Conservation (phyloP, 2,888 invertebrate species). For the Atherix ibis region DNA sequence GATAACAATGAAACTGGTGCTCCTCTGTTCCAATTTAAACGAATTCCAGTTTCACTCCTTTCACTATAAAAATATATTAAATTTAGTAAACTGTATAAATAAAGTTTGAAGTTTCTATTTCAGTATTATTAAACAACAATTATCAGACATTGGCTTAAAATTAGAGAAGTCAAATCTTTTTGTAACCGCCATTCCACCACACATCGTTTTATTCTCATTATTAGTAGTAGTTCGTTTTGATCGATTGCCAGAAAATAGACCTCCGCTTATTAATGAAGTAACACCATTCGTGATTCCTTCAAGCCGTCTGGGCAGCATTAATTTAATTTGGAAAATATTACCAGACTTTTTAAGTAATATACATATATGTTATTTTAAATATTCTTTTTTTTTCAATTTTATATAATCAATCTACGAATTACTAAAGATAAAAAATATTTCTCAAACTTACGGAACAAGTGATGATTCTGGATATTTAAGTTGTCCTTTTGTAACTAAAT, state of each 20-base stretch:
- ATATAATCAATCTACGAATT: no score
- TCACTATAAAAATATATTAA: constrained; percentile 37
- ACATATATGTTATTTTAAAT: not conserved
- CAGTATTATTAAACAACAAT: constrained; percentile 1
- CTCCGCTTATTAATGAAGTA: constrained; percentile 13
- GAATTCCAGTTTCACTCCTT: constrained; percentile 55
- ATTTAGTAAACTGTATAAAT: not conserved
- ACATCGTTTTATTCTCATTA: no score
- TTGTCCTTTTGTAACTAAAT: constrained; percentile 59
- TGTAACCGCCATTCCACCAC: constrained; percentile 10
- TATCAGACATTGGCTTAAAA: constrained; percentile 15
- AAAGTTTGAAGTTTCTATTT: not conserved
- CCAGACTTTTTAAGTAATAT: not conserved
- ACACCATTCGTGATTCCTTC: constrained; percentile 17
- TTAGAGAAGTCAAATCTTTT: constrained; percentile 15
- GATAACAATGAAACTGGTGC: constrained; percentile 48
- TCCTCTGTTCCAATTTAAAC: constrained; percentile 63
- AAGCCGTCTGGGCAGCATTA: constrained; percentile 12
- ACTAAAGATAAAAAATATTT: not conserved
- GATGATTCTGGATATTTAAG: constrained; percentile 68
- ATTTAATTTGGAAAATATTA: constrained; percentile 1
- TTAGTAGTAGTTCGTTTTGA: no score
- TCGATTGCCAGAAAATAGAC: constrained; percentile 10
- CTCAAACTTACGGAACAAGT: constrained; percentile 63
- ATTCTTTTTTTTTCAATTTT: not conserved